phyloP scores from a whole-genome alignment of 2,888 invertebrate species.

The Phengaris arion region DNA sequence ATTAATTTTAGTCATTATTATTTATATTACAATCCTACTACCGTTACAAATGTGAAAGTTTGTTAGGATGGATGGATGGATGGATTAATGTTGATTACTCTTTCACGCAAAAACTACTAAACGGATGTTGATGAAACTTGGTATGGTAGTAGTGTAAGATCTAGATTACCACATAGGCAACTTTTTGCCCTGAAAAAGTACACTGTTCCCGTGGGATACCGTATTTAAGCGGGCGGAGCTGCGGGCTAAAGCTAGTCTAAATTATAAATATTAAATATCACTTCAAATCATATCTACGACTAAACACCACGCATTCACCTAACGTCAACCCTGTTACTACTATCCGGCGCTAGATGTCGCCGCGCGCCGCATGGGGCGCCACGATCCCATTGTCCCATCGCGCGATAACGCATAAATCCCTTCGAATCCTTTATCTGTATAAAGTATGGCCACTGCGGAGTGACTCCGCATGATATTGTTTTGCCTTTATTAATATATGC shows the following conservation, averaged over 20 bases:
- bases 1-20: too few relatives aligned
- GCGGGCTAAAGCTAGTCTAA: not conserved
- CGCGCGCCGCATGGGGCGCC: conserved; percentile 76
- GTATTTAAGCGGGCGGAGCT: too few relatives aligned
- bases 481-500: conserved; percentile 79
- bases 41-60: too few relatives aligned
- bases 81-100: too few relatives aligned
- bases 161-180: too few relatives aligned
- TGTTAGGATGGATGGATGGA: too few relatives aligned
- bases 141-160: too few relatives aligned
- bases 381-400: conserved; percentile 77
- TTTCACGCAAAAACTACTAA: too few relatives aligned
- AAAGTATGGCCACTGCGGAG: conserved; percentile 79
- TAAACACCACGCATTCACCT: conserved; percentile 47
- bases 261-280: not conserved
- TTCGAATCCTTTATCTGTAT: conserved; percentile 76
- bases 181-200: too few relatives aligned
- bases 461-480: conserved; percentile 77
- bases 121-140: too few relatives aligned
- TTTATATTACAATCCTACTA: too few relatives aligned
- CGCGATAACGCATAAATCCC: conserved; percentile 77
- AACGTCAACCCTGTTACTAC: conserved; percentile 66
- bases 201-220: too few relatives aligned
- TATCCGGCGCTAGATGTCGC: conserved; percentile 43
- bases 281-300: not conserved